These are phyloP conservation scores for Bettongia penicillata DNA, from an alignment of 2,113 vertebrate genomes.

Conservation along the genomic window DNA sequence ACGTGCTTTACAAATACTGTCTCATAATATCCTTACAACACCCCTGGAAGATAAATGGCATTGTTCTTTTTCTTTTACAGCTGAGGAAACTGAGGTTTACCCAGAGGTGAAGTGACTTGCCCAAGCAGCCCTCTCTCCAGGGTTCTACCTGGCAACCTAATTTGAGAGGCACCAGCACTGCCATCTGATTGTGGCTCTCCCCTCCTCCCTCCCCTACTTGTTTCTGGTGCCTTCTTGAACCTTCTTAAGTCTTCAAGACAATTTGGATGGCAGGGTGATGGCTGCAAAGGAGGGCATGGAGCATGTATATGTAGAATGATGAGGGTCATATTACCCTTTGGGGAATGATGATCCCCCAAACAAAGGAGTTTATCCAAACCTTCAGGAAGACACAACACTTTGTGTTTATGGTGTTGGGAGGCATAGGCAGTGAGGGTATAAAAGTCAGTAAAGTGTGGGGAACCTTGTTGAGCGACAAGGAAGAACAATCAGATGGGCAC, in stretches of 20 bases:
- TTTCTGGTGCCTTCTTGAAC: not conserved
- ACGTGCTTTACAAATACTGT: not conserved
- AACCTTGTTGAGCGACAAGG: not conserved
- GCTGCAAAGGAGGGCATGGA: not conserved
- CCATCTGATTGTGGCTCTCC: not conserved
- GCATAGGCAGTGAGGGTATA: not conserved
- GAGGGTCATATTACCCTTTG: not conserved
- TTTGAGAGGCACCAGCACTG: not conserved
- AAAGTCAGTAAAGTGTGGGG: not conserved
- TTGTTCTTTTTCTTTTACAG: not conserved
- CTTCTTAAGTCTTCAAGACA: not conserved
- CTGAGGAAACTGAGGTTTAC: not conserved
- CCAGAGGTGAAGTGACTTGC: not conserved
- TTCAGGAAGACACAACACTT: not conserved
- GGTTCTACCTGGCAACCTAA: not conserved
- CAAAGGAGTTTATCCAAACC: not conserved
- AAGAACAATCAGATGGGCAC: not conserved
- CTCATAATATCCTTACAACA: not conserved
- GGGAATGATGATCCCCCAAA: not conserved
- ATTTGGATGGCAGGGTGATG: not conserved
- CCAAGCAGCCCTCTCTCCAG: not conserved
- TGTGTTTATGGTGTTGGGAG: not conserved
- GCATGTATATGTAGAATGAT: not conserved
- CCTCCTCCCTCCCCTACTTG: not conserved
- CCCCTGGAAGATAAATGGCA: not conserved